A percentile compares a stretch with the other conserved stretches of the same genome.
phyloP scores from a whole-genome alignment of 2,888 invertebrate genomes.

The Nomada fucata region DNA sequence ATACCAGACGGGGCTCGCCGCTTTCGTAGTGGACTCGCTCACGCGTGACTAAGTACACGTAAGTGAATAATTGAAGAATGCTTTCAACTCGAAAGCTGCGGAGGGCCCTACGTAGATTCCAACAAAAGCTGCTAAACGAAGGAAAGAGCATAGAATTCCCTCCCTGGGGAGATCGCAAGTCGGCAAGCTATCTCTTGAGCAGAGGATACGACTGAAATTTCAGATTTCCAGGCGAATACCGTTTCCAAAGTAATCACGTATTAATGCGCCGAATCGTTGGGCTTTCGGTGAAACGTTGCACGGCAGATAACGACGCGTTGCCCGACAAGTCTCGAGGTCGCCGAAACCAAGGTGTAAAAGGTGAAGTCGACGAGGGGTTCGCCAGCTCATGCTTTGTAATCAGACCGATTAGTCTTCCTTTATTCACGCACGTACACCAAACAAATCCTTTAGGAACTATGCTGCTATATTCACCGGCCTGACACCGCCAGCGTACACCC shows the following conservation, averaged over 20 bases:
- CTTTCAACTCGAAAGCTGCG: conserved; percentile 75
- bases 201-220: background rate
- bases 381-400: conserved; percentile 73
- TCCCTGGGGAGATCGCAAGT: conserved; percentile 62
- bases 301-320: conserved; percentile 27
- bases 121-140: conserved; percentile 65
- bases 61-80: conserved; percentile 81
- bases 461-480: conserved; percentile 48
- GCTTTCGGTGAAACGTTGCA: background rate
- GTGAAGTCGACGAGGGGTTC: conserved; percentile 56
- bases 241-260: background rate
- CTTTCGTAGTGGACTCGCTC: conserved; percentile 38
- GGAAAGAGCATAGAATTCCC: conserved; percentile 62
- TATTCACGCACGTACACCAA: conserved; percentile 64
- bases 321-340: conserved; percentile 45
- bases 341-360: conserved; percentile 42
- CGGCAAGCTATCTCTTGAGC: conserved; percentile 58
- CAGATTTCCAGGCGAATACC: background rate
- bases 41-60: conserved; percentile 72
- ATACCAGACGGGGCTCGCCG: conserved; percentile 19
- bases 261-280: background rate
- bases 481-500: conserved; percentile 55
- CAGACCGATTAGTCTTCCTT: conserved; percentile 71
- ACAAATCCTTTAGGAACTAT: conserved; percentile 71
- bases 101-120: conserved; percentile 53